Percentiles rank a stretch among this genome's conserved stretches.
Conservation (phyloP, 2,888 invertebrate species). For the Cataglyphis cursor region DNA sequence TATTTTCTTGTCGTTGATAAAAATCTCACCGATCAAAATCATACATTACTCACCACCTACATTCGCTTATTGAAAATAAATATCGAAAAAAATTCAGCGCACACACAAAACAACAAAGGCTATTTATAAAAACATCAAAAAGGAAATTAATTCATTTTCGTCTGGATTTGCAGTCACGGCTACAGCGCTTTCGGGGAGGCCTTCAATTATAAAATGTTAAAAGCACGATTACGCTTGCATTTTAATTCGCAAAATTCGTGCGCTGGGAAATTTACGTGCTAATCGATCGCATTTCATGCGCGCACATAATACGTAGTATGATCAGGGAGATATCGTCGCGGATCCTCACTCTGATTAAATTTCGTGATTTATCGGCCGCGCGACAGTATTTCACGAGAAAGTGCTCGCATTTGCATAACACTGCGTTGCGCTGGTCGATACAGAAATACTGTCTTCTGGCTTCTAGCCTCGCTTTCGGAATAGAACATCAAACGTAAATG, state of each 20-base stretch:
- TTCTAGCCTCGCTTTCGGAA: neutral
- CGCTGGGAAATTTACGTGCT: constrained; percentile 13
- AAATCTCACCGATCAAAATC: constrained; percentile 9
- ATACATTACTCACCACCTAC: constrained; percentile 1
- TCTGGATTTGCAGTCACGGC: neutral
- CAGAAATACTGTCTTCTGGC: constrained; percentile 34
- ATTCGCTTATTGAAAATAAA: constrained; percentile 12
- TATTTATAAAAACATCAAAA: constrained; percentile 35
- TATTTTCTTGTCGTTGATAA: constrained; percentile 1
- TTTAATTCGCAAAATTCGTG: constrained; percentile 9
- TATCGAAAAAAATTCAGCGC: neutral
- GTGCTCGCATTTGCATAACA: constrained; percentile 58
- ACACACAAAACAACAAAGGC: neutral
- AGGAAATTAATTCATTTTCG: constrained; percentile 24
- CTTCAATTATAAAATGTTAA: constrained; percentile 36
- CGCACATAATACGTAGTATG: constrained; percentile 36
- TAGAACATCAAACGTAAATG: constrained; percentile 34
- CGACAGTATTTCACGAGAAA: constrained; percentile 59
- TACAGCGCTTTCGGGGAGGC: neutral
- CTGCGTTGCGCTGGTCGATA: constrained; percentile 59
- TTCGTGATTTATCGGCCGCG: constrained; percentile 62
- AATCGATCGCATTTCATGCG: constrained; percentile 55
- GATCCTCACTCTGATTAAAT: constrained; percentile 68
- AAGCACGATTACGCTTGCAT: constrained; percentile 25
- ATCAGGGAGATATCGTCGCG: constrained; percentile 52